Base-by-base conservation (phyloP, 2,113 vertebrate species). In the Silurus meridionalis region DNA sequence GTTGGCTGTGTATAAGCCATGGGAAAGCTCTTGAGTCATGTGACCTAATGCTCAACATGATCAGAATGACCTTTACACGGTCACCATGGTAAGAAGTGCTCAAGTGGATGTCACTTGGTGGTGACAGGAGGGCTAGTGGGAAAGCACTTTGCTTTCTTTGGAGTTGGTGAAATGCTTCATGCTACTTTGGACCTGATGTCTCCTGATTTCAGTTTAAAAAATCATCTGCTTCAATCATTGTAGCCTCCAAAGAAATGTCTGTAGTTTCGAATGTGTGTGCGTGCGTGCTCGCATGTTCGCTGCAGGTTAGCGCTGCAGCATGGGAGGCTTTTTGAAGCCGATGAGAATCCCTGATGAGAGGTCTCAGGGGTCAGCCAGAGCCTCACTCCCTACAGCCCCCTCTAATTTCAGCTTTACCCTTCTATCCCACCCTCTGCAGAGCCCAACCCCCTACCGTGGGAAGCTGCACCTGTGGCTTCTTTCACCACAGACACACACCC, bases 391-490 rank as follows among this genome's bases (percentile, higher is more conserved):
- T 92, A 89, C 88, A 91, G 88, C 90, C 89, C 85, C 82, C 84
- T 86, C 75, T 91, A 89, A 91, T 92, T 92, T 92, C 71, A 89
- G 85, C 64, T 80, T 91, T 88, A 88, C 89, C 90, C 89, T 89
- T 25, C 80, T 83, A 79, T 52, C 80, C 83, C 72, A 67, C 84
- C 69, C 85, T 67, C 85, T 88, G 72, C 80, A 88, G 75, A 80
- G 84, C 83, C 71, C 88, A 83, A 87, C 69, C 89, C 82, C 86
- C 90, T 87, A 87, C 91, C 91, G 92, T 95, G 95, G 93, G 94
- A 94, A 94, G 87, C 91, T 92, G 90, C 92, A 95, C 94, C 94
- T 95, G 92, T 93, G 91, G 88, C 90, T 92, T 84, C 89, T 89
- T 81, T 86, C 79, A 53, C 58, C 55, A 77, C 80, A 87, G 77